phyloP scores from a whole-genome alignment of 2,888 invertebrate species.

The Chirona hameri region DNA sequence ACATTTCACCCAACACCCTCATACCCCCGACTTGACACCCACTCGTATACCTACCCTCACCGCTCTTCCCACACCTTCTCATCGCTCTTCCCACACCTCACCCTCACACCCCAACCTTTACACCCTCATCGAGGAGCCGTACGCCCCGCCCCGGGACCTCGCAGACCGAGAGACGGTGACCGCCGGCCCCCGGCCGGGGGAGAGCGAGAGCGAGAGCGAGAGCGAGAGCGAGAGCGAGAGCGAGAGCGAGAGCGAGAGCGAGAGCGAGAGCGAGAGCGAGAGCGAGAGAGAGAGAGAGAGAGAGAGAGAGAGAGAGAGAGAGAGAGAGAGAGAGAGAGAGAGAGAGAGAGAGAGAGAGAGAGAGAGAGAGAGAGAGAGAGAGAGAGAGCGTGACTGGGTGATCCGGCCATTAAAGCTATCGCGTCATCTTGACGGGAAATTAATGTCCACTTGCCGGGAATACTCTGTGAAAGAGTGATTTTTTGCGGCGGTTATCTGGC shows the following conservation, averaged over 20 bases:
- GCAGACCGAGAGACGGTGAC: too few species aligned
- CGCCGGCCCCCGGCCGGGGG: too few species aligned
- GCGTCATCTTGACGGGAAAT: conserved; percentile 4
- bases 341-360: neutral
- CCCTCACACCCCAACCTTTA: too few species aligned
- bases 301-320: neutral
- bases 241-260: neutral
- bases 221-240: neutral
- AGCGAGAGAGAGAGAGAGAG: neutral
- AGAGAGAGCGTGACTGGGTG: neutral
- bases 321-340: neutral
- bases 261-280: neutral
- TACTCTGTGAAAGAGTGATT: neutral
- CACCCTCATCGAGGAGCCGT: too few species aligned
- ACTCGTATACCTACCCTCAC: too few species aligned
- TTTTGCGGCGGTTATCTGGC: neutral
- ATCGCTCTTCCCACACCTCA: too few species aligned
- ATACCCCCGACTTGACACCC: too few species aligned
- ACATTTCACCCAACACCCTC: too few species aligned
- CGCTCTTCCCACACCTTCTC: too few species aligned
- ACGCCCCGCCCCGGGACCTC: too few species aligned
- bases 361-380: neutral
- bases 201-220: too few species aligned
- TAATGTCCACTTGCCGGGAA: neutral
- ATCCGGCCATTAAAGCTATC: conserved; percentile 7